Evolutionary conservation across 2,113 vertebrate species (phyloP).

Genomic region (Rhombomys opimus): DNA sequence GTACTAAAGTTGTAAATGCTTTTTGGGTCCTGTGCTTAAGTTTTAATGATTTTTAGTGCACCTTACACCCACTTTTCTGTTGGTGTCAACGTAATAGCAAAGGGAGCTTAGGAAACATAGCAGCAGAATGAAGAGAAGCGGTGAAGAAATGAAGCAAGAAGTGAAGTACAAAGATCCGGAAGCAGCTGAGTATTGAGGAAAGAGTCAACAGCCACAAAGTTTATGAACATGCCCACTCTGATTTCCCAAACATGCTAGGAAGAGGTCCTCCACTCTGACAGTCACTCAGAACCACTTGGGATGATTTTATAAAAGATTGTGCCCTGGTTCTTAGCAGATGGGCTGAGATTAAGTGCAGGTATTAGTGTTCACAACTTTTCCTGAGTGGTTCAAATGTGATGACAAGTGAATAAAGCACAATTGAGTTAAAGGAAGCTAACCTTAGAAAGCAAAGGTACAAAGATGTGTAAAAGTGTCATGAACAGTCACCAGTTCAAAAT

Average conservation of each 20-base stretch:
- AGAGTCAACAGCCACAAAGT: neutral
- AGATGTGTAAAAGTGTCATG: neutral
- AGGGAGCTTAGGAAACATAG: neutral
- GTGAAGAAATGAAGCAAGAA: too few species aligned
- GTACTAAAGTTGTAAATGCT: neutral
- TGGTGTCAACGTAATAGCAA: neutral
- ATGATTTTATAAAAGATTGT: conserved; percentile 7
- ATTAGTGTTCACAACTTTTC: neutral
- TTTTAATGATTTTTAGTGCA: neutral
- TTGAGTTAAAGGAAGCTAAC: neutral
- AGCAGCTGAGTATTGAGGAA: neutral
- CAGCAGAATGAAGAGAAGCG: neutral
- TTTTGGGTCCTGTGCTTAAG: neutral
- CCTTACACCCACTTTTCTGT: neutral
- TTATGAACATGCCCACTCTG: neutral
- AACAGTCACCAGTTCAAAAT: neutral
- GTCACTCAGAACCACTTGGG: neutral
- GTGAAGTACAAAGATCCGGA: neutral
- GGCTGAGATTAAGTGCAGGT: neutral
- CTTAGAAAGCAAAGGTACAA: neutral
- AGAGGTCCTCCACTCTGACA: neutral
- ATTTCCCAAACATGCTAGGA: neutral
- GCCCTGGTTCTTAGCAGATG: neutral
- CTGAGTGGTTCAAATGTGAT: neutral
- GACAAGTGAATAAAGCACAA: neutral